Conservation (phyloP, 30 jellyfish, hydroid and myxozoan genomes). For the Hydractinia symbiolongicarpus region DNA sequence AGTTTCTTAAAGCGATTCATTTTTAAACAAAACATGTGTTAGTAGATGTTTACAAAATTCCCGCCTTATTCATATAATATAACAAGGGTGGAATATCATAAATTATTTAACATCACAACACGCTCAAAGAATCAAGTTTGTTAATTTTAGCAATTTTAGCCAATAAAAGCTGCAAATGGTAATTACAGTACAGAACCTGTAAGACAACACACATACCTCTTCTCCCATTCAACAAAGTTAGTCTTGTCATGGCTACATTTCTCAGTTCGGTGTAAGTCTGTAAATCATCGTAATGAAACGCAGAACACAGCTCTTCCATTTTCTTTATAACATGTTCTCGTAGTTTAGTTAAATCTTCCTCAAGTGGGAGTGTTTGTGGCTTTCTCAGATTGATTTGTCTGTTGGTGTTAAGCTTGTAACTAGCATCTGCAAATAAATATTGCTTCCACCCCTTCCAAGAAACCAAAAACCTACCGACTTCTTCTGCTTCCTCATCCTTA, state of each 20-base stretch:
- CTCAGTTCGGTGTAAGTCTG: slow-evolving; percentile 8
- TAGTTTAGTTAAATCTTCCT: slow-evolving; percentile 13
- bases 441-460: slow-evolving; percentile 1
- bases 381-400: slow-evolving; percentile 13
- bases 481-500: slow-evolving; percentile 12
- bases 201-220: not conserved
- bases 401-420: slow-evolving; percentile 4
- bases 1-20: too few relatives aligned
- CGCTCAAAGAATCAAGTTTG: too few relatives aligned
- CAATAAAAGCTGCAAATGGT: too few relatives aligned
- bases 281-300: slow-evolving; percentile 15
- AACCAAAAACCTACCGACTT: slow-evolving; percentile 11
- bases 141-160: too few relatives aligned
- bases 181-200: too few relatives aligned
- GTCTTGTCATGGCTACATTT: slow-evolving; percentile 6
- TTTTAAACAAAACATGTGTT: too few relatives aligned
- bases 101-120: too few relatives aligned
- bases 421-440: slow-evolving; percentile 25
- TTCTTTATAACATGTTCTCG: slow-evolving; percentile 8
- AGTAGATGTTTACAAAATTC: too few relatives aligned
- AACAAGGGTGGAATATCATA: too few relatives aligned
- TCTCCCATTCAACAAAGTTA: slow-evolving; percentile 28
- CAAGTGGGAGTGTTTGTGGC: slow-evolving; percentile 17
- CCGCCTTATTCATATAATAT: too few relatives aligned
- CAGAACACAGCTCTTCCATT: not conserved